Conservation (phyloP, 2,113 vertebrate species). For the Zeus faber region DNA sequence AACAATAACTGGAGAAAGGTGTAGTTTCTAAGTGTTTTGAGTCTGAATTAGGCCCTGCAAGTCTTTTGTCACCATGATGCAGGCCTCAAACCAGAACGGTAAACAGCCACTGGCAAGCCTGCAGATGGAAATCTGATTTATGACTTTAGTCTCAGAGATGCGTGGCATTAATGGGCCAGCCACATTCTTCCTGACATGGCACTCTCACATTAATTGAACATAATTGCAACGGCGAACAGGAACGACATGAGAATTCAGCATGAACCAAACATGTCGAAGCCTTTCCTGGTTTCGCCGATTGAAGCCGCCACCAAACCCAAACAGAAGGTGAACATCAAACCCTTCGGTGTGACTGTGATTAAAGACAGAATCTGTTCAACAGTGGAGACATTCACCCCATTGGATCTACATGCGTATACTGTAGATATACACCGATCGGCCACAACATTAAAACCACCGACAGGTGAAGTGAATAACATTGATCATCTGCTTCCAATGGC, state of each 20-base stretch:
- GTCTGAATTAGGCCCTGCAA: conserved; percentile 54
- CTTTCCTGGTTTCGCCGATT: conserved; percentile 19
- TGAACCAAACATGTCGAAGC: conserved; percentile 2
- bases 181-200: conserved; percentile 39
- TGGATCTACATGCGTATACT: conserved; percentile 71
- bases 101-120: conserved; percentile 30
- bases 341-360: conserved; percentile 45
- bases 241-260: conserved; percentile 10
- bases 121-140: conserved; percentile 33
- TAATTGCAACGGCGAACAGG: conserved; percentile 39
- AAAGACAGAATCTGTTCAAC: conserved; percentile 34
- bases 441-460: too few species aligned
- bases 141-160: conserved; percentile 26
- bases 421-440: too few species aligned
- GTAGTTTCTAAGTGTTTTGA: neutral
- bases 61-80: conserved; percentile 25
- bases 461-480: too few species aligned
- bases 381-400: conserved; percentile 56
- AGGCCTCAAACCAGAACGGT: conserved; percentile 45
- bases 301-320: conserved; percentile 44
- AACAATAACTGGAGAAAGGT: too few species aligned
- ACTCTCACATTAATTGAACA: conserved; percentile 50
- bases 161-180: conserved; percentile 24
- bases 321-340: conserved; percentile 38
- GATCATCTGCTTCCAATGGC: too few species aligned